phyloP scores from a whole-genome alignment of 2,888 invertebrate species.

The Agrotis exclamationis region DNA sequence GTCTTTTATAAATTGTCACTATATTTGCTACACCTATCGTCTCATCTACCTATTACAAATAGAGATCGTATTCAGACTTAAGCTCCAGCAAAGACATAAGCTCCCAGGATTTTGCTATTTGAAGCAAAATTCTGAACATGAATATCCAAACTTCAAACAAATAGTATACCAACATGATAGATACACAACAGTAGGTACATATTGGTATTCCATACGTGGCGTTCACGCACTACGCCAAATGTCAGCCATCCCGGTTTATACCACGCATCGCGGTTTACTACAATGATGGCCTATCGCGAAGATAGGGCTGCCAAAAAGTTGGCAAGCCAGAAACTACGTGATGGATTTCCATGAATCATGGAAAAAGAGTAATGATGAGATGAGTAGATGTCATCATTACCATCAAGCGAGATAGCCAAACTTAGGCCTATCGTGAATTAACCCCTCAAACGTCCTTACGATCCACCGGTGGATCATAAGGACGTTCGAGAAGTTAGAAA shows the following conservation, averaged over 20 bases:
- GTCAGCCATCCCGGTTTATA: conserved; percentile 59
- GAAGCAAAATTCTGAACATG: not conserved
- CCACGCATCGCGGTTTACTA: conserved; percentile 59
- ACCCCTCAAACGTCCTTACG: too few relatives aligned
- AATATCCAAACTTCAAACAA: conserved; percentile 22
- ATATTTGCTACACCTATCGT: too few relatives aligned
- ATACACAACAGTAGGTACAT: conserved; percentile 26
- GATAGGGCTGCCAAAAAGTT: conserved; percentile 37
- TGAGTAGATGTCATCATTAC: too few relatives aligned
- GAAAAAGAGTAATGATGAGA: not conserved
- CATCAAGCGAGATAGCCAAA: too few relatives aligned
- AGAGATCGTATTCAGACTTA: not conserved
- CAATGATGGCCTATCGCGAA: conserved; percentile 38
- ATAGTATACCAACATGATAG: conserved; percentile 23
- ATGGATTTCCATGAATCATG: not conserved
- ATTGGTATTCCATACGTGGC: conserved; percentile 57
- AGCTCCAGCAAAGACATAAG: too few relatives aligned
- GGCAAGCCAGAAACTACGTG: not conserved
- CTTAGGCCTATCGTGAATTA: too few relatives aligned
- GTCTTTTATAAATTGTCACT: too few relatives aligned
- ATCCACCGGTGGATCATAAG: too few relatives aligned
- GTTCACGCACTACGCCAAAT: conserved; percentile 63
- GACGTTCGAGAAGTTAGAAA: too few relatives aligned
- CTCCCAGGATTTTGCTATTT: too few relatives aligned
- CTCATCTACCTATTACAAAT: too few relatives aligned